Conservation (phyloP, 2,113 vertebrate species). For the Epinephelus lanceolatus region DNA sequence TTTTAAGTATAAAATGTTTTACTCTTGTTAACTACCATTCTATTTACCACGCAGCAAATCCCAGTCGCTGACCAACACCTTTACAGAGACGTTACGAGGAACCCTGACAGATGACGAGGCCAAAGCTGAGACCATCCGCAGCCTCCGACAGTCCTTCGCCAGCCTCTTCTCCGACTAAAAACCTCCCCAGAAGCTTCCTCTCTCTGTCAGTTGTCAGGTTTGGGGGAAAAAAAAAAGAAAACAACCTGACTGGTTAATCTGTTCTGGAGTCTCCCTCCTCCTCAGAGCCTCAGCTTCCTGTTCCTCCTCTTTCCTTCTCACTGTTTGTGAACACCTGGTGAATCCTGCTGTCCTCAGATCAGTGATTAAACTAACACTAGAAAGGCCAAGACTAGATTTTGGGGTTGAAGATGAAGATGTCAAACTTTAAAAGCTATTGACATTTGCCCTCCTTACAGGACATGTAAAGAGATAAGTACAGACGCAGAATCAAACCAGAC, state of each 20-base stretch:
- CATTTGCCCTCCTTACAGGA: background rate
- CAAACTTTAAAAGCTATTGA: background rate
- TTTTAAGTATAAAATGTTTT: too few relatives aligned
- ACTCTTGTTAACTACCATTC: background rate
- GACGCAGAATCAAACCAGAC: slow-evolving; percentile 1
- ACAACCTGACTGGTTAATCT: slow-evolving; percentile 34
- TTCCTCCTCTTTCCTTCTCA: slow-evolving; percentile 28
- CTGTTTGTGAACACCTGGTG: slow-evolving; percentile 48
- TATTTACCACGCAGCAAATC: slow-evolving; percentile 90
- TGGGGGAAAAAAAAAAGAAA: background rate
- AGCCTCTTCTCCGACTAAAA: slow-evolving; percentile 95
- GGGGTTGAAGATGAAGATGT: background rate
- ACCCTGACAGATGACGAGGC: slow-evolving; percentile 92
- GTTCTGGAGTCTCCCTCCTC: slow-evolving; percentile 36
- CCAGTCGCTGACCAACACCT: slow-evolving; percentile 96
- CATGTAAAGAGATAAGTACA: background rate
- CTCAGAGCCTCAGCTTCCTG: slow-evolving; percentile 40
- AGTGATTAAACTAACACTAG: slow-evolving; percentile 2
- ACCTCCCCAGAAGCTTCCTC: background rate
- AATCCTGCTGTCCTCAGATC: slow-evolving; percentile 30
- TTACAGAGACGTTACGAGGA: slow-evolving; percentile 89
- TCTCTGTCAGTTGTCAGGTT: slow-evolving; percentile 51
- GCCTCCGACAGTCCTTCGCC: slow-evolving; percentile 96
- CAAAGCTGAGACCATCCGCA: slow-evolving; percentile 97
- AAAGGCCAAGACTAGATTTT: slow-evolving; percentile 34